Base-by-base conservation (phyloP, 2,113 vertebrate genomes). In the Xenopus borealis region DNA sequence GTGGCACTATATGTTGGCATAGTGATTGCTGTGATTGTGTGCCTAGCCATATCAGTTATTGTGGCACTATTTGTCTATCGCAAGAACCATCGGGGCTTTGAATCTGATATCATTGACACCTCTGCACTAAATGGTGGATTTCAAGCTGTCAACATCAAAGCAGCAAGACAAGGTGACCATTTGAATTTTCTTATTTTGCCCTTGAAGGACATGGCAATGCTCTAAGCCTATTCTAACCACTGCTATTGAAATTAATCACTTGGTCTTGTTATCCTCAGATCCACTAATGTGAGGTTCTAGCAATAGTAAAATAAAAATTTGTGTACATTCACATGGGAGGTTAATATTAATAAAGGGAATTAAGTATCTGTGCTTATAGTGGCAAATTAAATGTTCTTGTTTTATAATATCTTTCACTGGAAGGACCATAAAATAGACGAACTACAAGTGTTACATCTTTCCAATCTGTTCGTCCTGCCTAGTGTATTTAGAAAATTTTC, bases 111-210 rank as follows among this genome's bases (percentile, higher is more conserved):
- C 66, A 95, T 96, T 7, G 96, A 98, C 87, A 94, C 95, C 16
- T 96, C 96, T 0, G 95, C 96, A 0, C 89, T 98, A 0, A 98
- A 98, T 0, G 95, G 96, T 16, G 96, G 95, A 57, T 97, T 98
- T 80, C 96, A 97, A 84, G 93, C 95, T 1, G 95, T 98, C 67
- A 98, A 94, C 76, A 95, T 98, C 84, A 98, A 98, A 85, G 95
- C 95, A 30, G 94, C 95, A 8, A 90, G 95, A 80, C 95, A 96
- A 93, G 96, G 96, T 98, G 72, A 83, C 90, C 81, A 46, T 33
- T 14, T 27, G 1, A 23, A 75, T 70, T 53, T 40, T 50, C 47
- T 4, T 50, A 50, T 50, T 50, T 16, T 50, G 47, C 10, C 14
- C 12, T 12, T 12, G 11, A 13, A 13, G 47, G 2, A 12, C 10